phyloP scores from a whole-genome alignment of 2,113 vertebrate species.

The Epinephelus lanceolatus region DNA sequence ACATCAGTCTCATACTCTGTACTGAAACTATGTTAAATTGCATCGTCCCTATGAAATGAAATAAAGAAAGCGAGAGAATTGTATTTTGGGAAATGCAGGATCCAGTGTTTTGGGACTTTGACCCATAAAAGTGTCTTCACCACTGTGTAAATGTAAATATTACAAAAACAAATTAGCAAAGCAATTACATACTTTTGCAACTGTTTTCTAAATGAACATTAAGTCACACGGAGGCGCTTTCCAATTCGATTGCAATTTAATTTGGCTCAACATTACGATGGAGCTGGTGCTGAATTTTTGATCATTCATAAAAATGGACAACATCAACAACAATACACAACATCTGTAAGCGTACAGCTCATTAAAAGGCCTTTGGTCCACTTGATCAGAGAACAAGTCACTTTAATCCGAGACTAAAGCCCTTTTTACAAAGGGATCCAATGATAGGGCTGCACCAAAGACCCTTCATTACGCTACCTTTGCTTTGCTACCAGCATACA shows the following conservation, averaged over 20 bases:
- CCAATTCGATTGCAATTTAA: neutral
- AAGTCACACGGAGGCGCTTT: neutral
- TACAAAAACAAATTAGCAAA: neutral
- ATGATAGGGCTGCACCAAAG: too few species aligned
- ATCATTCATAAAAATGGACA: neutral
- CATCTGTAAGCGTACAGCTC: constrained; percentile 1
- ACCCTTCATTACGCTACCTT: too few species aligned
- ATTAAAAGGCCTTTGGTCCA: neutral
- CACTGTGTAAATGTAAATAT: too few species aligned
- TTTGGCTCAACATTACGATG: neutral
- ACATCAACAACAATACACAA: too few species aligned
- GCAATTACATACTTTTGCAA: neutral
- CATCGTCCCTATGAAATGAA: too few species aligned
- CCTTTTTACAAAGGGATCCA: too few species aligned
- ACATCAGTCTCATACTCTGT: too few species aligned
- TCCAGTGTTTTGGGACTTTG: neutral
- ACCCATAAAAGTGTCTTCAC: too few species aligned
- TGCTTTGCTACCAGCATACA: too few species aligned
- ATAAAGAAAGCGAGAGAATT: too few species aligned
- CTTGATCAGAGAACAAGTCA: neutral
- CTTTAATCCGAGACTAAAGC: neutral
- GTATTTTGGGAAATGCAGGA: neutral
- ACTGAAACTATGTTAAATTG: too few species aligned
- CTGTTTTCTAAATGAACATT: neutral
- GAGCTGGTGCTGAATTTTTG: neutral